A percentile compares a stretch with the other conserved stretches of the same genome.
These are phyloP conservation scores for Ahaetulla prasina DNA, from an alignment of 2,113 vertebrate genomes.

Conservation along the genomic window DNA sequence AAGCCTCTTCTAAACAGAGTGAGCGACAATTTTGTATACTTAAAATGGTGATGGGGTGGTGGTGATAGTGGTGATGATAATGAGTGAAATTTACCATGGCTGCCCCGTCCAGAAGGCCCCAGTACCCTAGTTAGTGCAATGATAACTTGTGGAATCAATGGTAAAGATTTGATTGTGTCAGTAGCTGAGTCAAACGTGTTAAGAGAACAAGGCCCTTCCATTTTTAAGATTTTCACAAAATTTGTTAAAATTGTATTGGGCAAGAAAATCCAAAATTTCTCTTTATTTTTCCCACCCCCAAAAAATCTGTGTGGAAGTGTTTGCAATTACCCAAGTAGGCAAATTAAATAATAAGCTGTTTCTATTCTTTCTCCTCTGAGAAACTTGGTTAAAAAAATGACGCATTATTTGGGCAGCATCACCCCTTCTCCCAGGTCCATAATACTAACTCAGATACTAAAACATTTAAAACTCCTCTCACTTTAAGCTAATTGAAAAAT, in stretches of 20 bases:
- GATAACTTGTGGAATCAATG: background rate
- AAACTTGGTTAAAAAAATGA: background rate
- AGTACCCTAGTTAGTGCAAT: background rate
- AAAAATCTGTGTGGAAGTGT: background rate
- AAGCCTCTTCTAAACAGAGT: background rate
- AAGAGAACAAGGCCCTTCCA: background rate
- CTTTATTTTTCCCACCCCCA: background rate
- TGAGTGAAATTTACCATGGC: background rate
- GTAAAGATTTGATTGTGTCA: background rate
- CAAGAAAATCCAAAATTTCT: background rate
- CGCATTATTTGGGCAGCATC: background rate
- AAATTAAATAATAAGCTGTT: background rate
- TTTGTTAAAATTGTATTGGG: background rate
- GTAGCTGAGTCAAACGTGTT: background rate
- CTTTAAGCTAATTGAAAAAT: background rate
- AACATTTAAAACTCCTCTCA: background rate
- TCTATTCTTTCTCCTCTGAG: background rate
- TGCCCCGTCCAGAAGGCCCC: background rate
- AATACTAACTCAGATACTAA: background rate
- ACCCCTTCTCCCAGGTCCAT: background rate
- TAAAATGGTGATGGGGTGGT: background rate
- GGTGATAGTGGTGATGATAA: background rate
- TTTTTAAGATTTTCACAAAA: background rate
- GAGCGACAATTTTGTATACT: background rate
- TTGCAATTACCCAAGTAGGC: background rate